Base-by-base conservation (phyloP, 2,888 invertebrate species). In the Scrobipalpa costella region DNA sequence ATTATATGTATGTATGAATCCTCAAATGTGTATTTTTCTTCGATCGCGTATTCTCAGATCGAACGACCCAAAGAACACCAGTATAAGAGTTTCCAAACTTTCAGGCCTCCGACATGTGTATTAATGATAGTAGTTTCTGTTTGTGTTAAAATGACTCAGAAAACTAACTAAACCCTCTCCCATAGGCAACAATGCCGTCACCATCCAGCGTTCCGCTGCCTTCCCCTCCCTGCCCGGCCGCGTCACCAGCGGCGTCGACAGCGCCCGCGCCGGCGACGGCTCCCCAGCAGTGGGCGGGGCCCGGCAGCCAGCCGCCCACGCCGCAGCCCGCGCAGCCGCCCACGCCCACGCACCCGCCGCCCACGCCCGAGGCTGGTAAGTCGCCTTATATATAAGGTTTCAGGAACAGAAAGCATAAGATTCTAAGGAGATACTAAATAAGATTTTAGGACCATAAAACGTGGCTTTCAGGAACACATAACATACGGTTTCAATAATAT, bases 331-430 rank as follows among this genome's bases (percentile, higher is more conserved):
- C 85, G 2, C 83, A 79, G 64, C 81, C 87, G 65, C 80, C 84
- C 62, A 84, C 86, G 70, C 85, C 84, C 65, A 83, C 84, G 64
- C 86, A 79, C 66, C 83, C 80, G 34, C 82, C 81, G 68, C 82
- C 86, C 38, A 86, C 86, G 62, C 85, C 86, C 0, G 89, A 90
- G 64, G 72, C 88, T 64, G 88, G 89, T 89, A 55, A 81, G 85
- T 81, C 21, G 8, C 8, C 8, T 0, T 50, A 50, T 50, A 27
- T 5, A 27, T 27, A 27, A 27, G 27, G 5, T 27, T 27, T 5
- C 27, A 27, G 27, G 27, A 27, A 27, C 27, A 27, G 2, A 3
- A 27, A 27, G 5, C 27, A 27, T 27, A 27, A 27, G 27, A 27
- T 27, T 27, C 5, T 27, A 27, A 5, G 27, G 5, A 3, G 5